Evolutionary conservation across 1,140 invertebrate species (phyloP), one percentile per base, ranked within the genome.

Genomic region (Cotesia vestalis): DNA sequence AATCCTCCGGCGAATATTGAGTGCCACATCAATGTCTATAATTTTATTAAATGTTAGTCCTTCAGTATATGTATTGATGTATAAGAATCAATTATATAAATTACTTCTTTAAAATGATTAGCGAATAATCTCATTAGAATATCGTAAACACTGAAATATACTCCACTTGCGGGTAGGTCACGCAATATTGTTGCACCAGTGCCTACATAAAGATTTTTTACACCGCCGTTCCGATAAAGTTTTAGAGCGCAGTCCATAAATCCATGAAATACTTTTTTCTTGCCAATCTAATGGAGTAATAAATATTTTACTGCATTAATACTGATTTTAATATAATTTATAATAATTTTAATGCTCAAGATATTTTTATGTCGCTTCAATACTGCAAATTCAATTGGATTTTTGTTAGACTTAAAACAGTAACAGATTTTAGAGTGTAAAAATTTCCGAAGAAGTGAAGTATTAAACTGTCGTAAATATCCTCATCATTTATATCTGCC

Each of bases 91-190:
- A 75, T 36, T n/a, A 14, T 63, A 40, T 40, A 0, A 2, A 34
- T 14, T 27, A 75, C 51, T 84, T 79, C 73, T 85, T 85, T 60
- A 77, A 80, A 11, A 90, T 89, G 6, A 88, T 88, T 40, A 93
- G 81, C 4, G 85, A 75, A 74, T 11, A 60, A 46, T 51, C 40
- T 66, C 71, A 73, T 70, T n/a, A 70, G 46, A 80, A 83, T 89
- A 79, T 94, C 92, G 78, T 93, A 93, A 2, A 88, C 87, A 83
- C 90, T 89, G 78, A 94, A 92, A 81, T 93, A 93, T 81, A 90
- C 89, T 36, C 90, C 92, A 79, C 85, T 88, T 3, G 90, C 91
- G 66, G 92, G 92, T 38, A 94, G 87, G 85, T 93, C 92, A 89
- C 73, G 73, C 12, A 92, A 77, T 20, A 93, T 79, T 55, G 92